Conservation (phyloP, 2,797 vertebrate species). For the Pseudopleuronectes americanus region DNA sequence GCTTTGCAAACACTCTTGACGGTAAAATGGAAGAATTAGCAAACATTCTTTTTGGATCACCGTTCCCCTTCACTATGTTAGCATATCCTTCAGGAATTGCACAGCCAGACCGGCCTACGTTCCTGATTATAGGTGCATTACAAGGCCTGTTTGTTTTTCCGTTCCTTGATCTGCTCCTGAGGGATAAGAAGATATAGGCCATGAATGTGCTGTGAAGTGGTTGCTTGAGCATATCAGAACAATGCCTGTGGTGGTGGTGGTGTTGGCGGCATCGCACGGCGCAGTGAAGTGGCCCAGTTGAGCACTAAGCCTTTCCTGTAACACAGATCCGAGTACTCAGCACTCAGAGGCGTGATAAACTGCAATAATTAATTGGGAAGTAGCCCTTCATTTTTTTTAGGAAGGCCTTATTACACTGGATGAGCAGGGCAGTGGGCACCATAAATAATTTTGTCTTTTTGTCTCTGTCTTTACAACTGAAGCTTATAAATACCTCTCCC, state of each 20-base stretch:
- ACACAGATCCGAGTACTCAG: constrained; percentile 7
- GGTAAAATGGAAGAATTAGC: neutral
- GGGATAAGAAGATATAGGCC: constrained; percentile 63
- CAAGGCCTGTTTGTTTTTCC: constrained; percentile 54
- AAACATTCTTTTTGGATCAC: constrained; percentile 16
- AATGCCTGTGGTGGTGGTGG: constrained; percentile 30
- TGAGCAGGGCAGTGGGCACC: constrained; percentile 28
- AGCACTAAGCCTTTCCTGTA: constrained; percentile 22
- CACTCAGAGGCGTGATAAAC: constrained; percentile 31
- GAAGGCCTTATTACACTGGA: constrained; percentile 36
- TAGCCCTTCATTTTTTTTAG: constrained; percentile 30
- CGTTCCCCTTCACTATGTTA: constrained; percentile 19
- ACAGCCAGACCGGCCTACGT: constrained; percentile 14
- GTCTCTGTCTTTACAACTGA: constrained; percentile 51
- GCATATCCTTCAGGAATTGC: constrained; percentile 39
- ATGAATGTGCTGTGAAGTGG: constrained; percentile 34
- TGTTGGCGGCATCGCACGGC: constrained; percentile 5
- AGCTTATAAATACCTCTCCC: constrained; percentile 60
- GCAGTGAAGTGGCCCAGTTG: constrained; percentile 30
- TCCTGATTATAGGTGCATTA: constrained; percentile 51
- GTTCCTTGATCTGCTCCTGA: constrained; percentile 64
- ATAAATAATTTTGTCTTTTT: constrained; percentile 53
- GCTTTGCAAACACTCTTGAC: neutral
- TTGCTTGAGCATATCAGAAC: constrained; percentile 37
- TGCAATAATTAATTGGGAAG: constrained; percentile 45